Base-by-base conservation (phyloP, 1,140 invertebrate species). In the Calliopsis andreniformis region DNA sequence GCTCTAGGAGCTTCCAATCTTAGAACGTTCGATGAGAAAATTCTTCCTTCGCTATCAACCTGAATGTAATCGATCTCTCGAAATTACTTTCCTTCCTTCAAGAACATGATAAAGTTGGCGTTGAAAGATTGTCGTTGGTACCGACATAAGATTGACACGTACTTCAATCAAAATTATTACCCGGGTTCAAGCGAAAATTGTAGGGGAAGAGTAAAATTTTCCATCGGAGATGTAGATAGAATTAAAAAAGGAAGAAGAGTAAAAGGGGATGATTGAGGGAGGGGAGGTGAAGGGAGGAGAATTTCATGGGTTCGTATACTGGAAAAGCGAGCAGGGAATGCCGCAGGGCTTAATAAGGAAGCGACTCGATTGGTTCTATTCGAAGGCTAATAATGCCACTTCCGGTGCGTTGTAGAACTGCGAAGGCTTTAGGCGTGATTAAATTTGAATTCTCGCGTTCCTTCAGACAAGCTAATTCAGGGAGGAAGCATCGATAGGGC, bases 381-480 rank as follows among this genome's bases (percentile, higher is more conserved):
- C 86, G 82, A 85, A 87, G 88, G 87, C 82, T 88, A 88, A 88
- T 88, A 88, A 88, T 87, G 86, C 87, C 76, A 84, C 86, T 87
- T 87, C 79, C 87, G 76, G 75, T 82, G 78, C 76, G 47, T 67
- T 30, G 53, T 63, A 35, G 51, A 67, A 75, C 79, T 63, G 66
- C 49, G 66, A 76, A 70, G 32, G 76, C 56, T 71, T 69, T 67
- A 49, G 68, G 80, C 72, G 68, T 85, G 81, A 88, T 88, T 88
- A 83, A 88, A 88, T 86, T 88, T 88, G 87, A 88, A 85, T 87
- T 87, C 79, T 82, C 80, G 63, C 59, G 12, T 58, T 23, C 58
- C 64, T 68, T 49, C 42, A 30, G 80, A 59, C 76, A 67, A 70
- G 80, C 73, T 82, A 82, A 82, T 82, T 82, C 80, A 53, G 20